Conservation (phyloP, 2,797 vertebrate species). For the Mus minutoides region DNA sequence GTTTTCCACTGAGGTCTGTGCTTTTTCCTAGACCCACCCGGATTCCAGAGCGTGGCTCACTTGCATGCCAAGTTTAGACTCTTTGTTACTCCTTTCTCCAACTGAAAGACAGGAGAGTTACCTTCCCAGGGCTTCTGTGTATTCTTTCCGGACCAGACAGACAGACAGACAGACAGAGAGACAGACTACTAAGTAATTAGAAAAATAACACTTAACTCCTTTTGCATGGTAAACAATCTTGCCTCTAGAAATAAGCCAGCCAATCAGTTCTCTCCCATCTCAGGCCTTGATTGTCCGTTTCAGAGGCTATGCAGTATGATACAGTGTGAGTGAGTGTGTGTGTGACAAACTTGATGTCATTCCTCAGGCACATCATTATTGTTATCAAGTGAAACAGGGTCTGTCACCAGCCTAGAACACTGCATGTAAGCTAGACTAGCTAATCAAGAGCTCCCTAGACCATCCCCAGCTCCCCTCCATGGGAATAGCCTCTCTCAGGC, state of each 20-base stretch:
- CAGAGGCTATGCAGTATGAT: background rate
- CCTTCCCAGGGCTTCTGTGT: slow-evolving; percentile 63
- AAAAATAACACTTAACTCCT: background rate
- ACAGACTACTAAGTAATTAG: background rate
- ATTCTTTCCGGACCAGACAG: slow-evolving; percentile 57
- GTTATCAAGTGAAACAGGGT: background rate
- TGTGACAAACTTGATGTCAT: background rate
- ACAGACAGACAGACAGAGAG: background rate
- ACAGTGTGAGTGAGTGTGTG: background rate
- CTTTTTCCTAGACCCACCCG: slow-evolving; percentile 89
- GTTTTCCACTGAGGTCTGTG: slow-evolving; percentile 88
- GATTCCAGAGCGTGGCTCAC: slow-evolving; percentile 85
- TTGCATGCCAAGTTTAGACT: slow-evolving; percentile 81
- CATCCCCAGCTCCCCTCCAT: too few relatives aligned
- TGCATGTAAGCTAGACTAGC: background rate
- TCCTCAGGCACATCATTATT: background rate
- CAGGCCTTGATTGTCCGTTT: background rate
- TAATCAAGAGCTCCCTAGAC: background rate
- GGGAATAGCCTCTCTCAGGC: background rate
- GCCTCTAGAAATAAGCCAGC: background rate
- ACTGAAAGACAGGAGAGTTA: slow-evolving; percentile 25
- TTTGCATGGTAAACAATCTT: background rate
- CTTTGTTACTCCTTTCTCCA: slow-evolving; percentile 29
- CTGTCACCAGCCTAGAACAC: background rate
- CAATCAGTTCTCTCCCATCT: background rate